Conservation (phyloP, 2,113 vertebrate species). For the Uria lomvia region DNA sequence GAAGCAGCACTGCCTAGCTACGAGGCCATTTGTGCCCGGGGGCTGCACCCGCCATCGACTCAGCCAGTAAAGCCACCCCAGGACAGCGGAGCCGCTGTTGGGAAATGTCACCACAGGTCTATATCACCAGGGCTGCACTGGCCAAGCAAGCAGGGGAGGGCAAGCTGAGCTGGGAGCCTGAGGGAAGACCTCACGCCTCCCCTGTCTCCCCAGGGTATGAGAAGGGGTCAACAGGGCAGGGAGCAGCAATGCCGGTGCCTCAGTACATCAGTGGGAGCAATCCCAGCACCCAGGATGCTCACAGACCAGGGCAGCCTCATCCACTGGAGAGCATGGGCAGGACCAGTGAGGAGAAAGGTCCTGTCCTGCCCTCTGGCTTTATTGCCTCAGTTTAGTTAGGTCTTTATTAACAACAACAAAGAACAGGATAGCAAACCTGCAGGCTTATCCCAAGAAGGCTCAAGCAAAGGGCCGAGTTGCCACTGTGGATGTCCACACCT, state of each 20-base stretch:
- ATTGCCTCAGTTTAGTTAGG: fast-evolving
- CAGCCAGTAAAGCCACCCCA: background rate
- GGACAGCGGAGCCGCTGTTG: background rate
- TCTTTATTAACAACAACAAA: background rate
- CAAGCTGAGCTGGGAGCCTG: background rate
- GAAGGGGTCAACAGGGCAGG: background rate
- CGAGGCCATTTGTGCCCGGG: fast-evolving
- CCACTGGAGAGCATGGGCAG: fast-evolving
- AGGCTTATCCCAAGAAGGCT: background rate
- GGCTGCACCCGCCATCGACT: too few relatives aligned
- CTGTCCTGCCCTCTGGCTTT: fast-evolving
- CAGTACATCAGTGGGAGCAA: fast-evolving
- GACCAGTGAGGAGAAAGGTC: too few relatives aligned
- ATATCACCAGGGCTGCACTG: background rate
- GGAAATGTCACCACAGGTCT: fast-evolving
- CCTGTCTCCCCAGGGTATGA: background rate
- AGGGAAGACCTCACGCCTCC: background rate
- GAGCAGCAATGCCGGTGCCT: background rate
- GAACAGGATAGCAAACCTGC: background rate
- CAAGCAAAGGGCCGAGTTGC: background rate
- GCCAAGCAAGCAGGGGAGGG: background rate
- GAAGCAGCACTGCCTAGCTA: background rate
- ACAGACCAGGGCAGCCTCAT: too few relatives aligned
- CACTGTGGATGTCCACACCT: background rate
- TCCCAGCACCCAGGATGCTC: background rate